Percentiles rank a stretch among this genome's conserved stretches.
Conservation (phyloP, 2,113 vertebrate species). For the Romanogobio albipinnatus region DNA sequence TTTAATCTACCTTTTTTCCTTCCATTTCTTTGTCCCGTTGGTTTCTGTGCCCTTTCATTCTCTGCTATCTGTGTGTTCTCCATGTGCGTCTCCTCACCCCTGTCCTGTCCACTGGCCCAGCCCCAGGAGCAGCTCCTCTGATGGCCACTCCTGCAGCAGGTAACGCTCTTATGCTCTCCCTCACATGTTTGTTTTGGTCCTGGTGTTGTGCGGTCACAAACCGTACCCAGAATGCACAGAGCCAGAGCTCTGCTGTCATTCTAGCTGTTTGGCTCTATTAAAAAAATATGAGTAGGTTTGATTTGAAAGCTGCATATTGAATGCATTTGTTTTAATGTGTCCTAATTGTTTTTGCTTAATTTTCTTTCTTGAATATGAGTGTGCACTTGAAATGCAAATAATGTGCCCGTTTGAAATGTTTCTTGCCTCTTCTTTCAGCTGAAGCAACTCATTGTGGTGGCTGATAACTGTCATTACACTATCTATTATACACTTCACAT, state of each 20-base stretch:
- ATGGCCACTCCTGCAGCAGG: slow-evolving; percentile 79
- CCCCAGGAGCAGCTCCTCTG: slow-evolving; percentile 81
- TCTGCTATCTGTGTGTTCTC: slow-evolving; percentile 68
- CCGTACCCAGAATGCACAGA: slow-evolving; percentile 59
- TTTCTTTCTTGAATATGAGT: background rate
- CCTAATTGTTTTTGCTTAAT: background rate
- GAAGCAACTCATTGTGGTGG: slow-evolving; percentile 7
- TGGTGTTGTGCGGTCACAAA: slow-evolving; percentile 57
- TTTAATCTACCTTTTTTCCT: slow-evolving; percentile 15
- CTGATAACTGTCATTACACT: slow-evolving; percentile 35
- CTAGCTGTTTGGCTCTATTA: slow-evolving; percentile 59
- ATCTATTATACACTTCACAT: slow-evolving; percentile 39
- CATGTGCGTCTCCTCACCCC: slow-evolving; percentile 79
- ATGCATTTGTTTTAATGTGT: slow-evolving; percentile 9
- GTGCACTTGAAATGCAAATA: slow-evolving; percentile 26
- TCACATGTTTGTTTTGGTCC: slow-evolving; percentile 69
- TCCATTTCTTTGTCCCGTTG: slow-evolving; percentile 69
- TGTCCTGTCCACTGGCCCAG: slow-evolving; percentile 83
- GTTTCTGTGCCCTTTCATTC: slow-evolving; percentile 75
- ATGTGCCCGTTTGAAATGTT: slow-evolving; percentile 32
- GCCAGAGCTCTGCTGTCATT: slow-evolving; percentile 55
- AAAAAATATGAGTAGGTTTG: slow-evolving; percentile 28
- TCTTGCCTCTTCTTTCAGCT: slow-evolving; percentile 35
- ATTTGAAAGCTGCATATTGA: slow-evolving; percentile 9
- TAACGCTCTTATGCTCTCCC: slow-evolving; percentile 77